Conservation (phyloP, 2,113 vertebrate genomes). For the Hemicordylus capensis region DNA sequence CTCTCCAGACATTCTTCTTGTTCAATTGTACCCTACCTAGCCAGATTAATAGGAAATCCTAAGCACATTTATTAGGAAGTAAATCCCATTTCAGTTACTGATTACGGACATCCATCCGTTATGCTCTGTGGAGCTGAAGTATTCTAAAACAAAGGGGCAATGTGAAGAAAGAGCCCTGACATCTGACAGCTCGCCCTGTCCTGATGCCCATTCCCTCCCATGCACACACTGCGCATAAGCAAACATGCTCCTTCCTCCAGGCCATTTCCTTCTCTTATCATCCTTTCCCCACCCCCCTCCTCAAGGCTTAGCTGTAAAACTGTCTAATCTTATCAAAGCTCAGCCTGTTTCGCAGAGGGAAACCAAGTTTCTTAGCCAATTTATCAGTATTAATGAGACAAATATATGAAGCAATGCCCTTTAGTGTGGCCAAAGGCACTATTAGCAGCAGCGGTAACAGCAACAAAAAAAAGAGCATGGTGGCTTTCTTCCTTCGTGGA, state of each 20-base stretch:
- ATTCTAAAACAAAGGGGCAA: background rate
- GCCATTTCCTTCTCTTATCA: background rate
- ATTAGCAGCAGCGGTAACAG: background rate
- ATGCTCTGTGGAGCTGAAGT: background rate
- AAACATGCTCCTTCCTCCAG: background rate
- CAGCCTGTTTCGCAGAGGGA: constrained; percentile 1
- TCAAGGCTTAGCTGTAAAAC: background rate
- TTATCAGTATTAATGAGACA: background rate
- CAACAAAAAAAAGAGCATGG: background rate
- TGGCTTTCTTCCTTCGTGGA: background rate
- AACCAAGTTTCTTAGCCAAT: background rate
- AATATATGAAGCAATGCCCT: background rate
- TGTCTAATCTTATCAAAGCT: constrained; percentile 3
- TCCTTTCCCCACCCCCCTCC: background rate
- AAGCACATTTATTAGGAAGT: background rate
- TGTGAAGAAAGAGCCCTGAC: background rate
- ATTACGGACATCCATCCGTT: no score
- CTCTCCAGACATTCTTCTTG: background rate
- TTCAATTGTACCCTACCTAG: background rate
- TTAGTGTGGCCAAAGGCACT: background rate
- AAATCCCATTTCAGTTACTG: background rate
- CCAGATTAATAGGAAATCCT: background rate
- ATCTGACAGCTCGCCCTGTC: background rate
- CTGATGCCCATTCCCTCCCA: background rate
- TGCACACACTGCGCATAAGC: background rate